Base-by-base conservation (phyloP, 2,113 vertebrate genomes). In the Oncorhynchus nerka region DNA sequence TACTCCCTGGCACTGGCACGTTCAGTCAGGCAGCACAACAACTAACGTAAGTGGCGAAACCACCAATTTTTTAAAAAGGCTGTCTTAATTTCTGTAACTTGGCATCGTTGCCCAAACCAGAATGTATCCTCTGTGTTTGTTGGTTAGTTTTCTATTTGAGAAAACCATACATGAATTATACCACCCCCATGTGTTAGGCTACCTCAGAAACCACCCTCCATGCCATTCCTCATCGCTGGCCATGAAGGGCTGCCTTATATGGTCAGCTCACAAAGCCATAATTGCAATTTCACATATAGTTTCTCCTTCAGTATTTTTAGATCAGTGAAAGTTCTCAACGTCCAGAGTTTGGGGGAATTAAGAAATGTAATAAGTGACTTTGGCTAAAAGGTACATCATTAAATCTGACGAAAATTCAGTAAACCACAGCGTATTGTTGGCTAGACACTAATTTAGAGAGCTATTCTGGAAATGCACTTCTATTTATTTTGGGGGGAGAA, bases 361-460 rank as follows among this genome's bases (percentile, higher is more conserved):
- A 92, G 85, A 90, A 86, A 89, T 89, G 87, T 91, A 92, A 93
- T 91, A 92, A 91, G 83, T 78, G 70, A 88, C 83, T 91, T 86
- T 49, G 67, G 81, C 76, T 87, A 88, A 89, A 90, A 84, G 81
- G 92, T 90, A 90, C 87, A 91, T 89, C 83, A 91, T 92, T 91
- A 92, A 88, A 90, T 85, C 78, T 79, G 85, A 89, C 79, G 83
- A 88, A 86, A 87, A 69, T 45, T 68, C 74, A 45, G 76, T 34
- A 76, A 70, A 24, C 75, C 81, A 70, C 71, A 73, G 73, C 65
- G 79, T 73, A 72, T 86, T 82, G 77, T 70, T 84, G 76, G 83
- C 77, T 73, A 77, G 71, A 73, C 13, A 2, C 39, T 71, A 5
- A 74, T 92, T 91, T 87, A 79, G 78, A 89, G 39, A 45, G 39